Conservation (phyloP, 2,888 invertebrate species). For the Spatulosminthurus flaviceps region DNA sequence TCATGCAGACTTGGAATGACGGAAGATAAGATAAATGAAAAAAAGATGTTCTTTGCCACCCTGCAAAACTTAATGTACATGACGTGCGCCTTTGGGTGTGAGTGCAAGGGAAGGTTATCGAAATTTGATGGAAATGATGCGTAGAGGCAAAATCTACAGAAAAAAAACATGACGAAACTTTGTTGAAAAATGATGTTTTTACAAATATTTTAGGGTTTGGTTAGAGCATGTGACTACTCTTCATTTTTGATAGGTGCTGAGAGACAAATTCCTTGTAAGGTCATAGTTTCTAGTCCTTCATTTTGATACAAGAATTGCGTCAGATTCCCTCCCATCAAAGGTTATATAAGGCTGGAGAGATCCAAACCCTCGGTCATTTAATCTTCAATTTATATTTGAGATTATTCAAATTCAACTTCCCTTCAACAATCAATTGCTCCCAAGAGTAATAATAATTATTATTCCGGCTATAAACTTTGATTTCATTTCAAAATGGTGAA, state of each 20-base stretch:
- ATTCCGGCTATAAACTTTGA: too few species aligned
- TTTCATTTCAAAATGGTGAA: constrained; percentile 37
- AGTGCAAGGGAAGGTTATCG: constrained; percentile 4
- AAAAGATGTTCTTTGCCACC: background rate
- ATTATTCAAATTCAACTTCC: background rate
- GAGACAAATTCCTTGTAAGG: background rate
- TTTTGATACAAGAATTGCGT: background rate
- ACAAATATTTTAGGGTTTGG: constrained; percentile 3
- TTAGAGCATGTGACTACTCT: background rate
- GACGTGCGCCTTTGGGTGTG: constrained; percentile 15
- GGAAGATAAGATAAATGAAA: background rate
- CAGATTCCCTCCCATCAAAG: constrained; percentile 16
- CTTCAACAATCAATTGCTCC: too few species aligned
- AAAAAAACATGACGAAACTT: background rate
- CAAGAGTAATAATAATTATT: too few species aligned
- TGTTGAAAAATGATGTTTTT: background rate
- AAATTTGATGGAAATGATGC: background rate
- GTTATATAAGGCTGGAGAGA: background rate
- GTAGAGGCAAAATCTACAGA: background rate
- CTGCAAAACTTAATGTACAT: background rate
- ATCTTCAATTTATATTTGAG: background rate
- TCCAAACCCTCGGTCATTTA: background rate
- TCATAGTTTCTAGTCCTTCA: background rate
- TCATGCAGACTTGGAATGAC: constrained; percentile 21
- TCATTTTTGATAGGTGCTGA: constrained; percentile 11